Evolutionary conservation across 2,113 vertebrate species (phyloP).

Genomic region (human (Homo sapiens)): DNA sequence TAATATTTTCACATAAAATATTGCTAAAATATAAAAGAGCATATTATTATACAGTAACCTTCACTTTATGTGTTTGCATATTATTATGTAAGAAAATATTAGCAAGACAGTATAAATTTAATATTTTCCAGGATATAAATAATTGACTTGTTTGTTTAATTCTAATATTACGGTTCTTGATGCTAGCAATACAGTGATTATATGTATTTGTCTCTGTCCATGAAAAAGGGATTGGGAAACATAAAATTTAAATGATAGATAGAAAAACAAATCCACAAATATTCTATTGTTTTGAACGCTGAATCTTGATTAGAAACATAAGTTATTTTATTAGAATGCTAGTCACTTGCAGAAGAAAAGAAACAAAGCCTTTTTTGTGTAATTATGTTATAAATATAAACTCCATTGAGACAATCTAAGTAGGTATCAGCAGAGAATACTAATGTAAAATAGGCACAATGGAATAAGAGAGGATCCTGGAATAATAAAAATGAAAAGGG

Average conservation of each 20-base stretch:
- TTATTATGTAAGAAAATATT: not conserved
- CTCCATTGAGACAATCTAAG: not conserved
- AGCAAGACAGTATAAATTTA: not conserved
- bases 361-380: not conserved
- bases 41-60: not conserved
- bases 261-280: not conserved
- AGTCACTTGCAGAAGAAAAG: not conserved
- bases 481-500: constrained; percentile 15
- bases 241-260: not conserved
- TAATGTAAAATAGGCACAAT: not conserved
- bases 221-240: not conserved
- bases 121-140: not conserved
- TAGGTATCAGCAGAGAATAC: not conserved
- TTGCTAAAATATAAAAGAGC: not conserved
- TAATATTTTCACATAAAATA: not conserved
- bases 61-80: not conserved
- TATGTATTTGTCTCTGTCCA: not conserved
- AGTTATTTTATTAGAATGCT: not conserved
- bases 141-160: not conserved
- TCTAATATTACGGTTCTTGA: not conserved
- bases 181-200: not conserved
- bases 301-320: not conserved
- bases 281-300: not conserved
- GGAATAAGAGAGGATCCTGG: constrained; percentile 3
- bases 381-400: constrained; percentile 38